Conservation (phyloP, 2,888 invertebrate genomes). For the Hipparchia sbordonii region DNA sequence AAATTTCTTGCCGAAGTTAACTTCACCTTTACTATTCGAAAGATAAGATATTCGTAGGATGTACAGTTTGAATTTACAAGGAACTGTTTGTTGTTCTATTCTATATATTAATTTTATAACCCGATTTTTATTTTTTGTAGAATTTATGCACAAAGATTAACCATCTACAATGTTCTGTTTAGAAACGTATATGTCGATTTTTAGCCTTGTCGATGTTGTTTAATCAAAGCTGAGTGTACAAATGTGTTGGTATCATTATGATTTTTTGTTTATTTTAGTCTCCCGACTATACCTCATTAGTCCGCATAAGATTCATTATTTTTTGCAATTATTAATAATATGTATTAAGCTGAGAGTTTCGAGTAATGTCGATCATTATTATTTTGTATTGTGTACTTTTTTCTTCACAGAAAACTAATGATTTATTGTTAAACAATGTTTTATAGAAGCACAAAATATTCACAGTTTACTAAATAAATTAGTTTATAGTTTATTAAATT, state of each 20-base stretch:
- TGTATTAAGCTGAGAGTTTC: slow-evolving; percentile 10
- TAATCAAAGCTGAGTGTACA: slow-evolving; percentile 1
- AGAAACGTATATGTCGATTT: background rate
- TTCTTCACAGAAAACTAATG: background rate
- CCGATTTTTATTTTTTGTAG: no score
- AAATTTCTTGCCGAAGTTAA: no score
- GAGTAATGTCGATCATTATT: slow-evolving; percentile 3
- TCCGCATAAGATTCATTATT: slow-evolving; percentile 54
- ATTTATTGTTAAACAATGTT: slow-evolving; percentile 8
- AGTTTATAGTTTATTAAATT: background rate
- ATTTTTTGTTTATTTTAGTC: slow-evolving; percentile 58
- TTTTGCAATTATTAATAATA: slow-evolving; percentile 25
- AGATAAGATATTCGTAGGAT: background rate
- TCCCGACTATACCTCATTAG: slow-evolving; percentile 76
- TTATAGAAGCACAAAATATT: slow-evolving; percentile 11
- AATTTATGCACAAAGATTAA: no score
- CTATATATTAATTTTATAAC: background rate
- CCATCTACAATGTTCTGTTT: no score
- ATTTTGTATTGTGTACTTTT: background rate
- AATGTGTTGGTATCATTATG: slow-evolving; percentile 47
- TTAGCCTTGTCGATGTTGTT: background rate
- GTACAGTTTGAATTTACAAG: background rate
- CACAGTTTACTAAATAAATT: background rate
- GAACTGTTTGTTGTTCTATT: background rate
- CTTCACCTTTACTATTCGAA: no score